Evolutionary conservation across 2,888 invertebrate genomes (phyloP).

Genomic region (Rhaphigaster nebulosa): DNA sequence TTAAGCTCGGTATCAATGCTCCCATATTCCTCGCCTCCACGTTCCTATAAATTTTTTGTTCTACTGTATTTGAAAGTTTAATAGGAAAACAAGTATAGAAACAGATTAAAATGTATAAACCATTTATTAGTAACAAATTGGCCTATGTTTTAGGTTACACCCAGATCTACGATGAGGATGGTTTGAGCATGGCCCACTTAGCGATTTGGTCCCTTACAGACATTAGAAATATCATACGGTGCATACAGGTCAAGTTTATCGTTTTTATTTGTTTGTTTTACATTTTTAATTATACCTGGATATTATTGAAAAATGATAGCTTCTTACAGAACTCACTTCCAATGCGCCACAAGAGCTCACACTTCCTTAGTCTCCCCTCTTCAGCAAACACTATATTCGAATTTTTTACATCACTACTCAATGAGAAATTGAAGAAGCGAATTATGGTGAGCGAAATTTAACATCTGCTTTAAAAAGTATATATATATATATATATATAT

Average conservation of each 20-base stretch:
- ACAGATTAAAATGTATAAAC: background rate
- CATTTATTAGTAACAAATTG: background rate
- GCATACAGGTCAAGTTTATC: slow-evolving; percentile 76
- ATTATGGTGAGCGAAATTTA: slow-evolving; percentile 71
- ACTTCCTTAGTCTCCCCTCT: slow-evolving; percentile 79
- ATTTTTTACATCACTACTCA: slow-evolving; percentile 78
- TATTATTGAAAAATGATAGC: background rate
- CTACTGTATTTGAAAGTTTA: background rate
- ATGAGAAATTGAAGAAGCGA: slow-evolving; percentile 80
- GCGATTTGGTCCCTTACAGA: slow-evolving; percentile 84
- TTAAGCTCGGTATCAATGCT: background rate
- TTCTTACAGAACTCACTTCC: slow-evolving; percentile 79
- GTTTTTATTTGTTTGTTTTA: background rate
- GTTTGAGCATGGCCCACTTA: slow-evolving; percentile 81
- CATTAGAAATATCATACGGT: slow-evolving; percentile 78
- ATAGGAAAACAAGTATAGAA: background rate
- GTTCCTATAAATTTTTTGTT: background rate
- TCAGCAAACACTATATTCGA: slow-evolving; percentile 81
- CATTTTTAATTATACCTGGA: background rate
- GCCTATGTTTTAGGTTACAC: slow-evolving; percentile 64
- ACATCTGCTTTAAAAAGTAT: no score
- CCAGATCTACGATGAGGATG: slow-evolving; percentile 68
- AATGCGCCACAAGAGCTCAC: slow-evolving; percentile 83
- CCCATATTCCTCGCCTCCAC: background rate
- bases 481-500: no score